Base-by-base conservation (phyloP, 2,797 vertebrate genomes). In the Buceros bicornis region DNA sequence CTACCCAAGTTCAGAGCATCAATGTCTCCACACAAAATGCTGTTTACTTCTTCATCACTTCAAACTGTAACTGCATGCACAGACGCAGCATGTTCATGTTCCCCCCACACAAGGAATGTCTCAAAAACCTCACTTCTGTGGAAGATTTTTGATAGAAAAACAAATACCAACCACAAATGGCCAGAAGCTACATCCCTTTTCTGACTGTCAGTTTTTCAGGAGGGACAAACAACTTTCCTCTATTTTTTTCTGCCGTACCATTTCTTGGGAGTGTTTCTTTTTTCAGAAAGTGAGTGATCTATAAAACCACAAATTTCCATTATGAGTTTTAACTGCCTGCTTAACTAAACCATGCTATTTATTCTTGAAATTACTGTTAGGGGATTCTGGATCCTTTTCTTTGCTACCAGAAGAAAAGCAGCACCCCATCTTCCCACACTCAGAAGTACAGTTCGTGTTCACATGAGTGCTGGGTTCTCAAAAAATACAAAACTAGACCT, bases 341-440 rank as follows among this genome's bases (percentile, higher is more conserved):
- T 40, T 13, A 81, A 56, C 45, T 37, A 82, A 82, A 85, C 65
- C 81, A 72, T 6, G 3, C 64, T 35, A 31, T 33, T 85, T 78
- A 29, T 65, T 85, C 76, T 93, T 43, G 82, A 92, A 89, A 92
- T 90, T 51, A 96, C 94, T 95, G n/a, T 84, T 91, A 29, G 95
- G 88, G 93, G 90, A 82, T 96, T 96, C 94, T 93, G 88, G 57
- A 94, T 84, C 48, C 80, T 70, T 60, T 61, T 29, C 66, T 92
- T 62, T 87, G 70, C 90, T 43, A 16, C 50, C 80, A 87, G 62
- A 16, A 79, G 62, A 64, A 72, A 84, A 81, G 73, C 80, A 82
- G 51, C 43, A 84, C 20, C 13, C 19, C 13, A 37, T 2, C 65
- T 71, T 89, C 79, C 89, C 91, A 89, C 72, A 71, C 43, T 47